Evolutionary conservation across 2,113 vertebrate genomes (phyloP).

Genomic region (Paradisaea rubra): DNA sequence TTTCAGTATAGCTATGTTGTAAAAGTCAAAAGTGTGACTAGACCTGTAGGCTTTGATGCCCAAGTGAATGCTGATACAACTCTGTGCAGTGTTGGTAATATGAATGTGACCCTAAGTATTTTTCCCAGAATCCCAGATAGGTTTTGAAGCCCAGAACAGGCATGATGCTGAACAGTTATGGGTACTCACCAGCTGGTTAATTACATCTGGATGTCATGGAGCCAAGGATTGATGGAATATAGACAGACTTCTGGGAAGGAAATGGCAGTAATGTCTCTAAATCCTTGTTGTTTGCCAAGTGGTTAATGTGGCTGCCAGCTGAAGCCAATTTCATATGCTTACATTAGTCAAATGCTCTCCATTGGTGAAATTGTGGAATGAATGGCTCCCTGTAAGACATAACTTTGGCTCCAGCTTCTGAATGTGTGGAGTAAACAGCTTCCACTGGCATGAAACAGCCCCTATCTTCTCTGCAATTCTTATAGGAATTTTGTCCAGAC

Average conservation of each 20-base stretch:
- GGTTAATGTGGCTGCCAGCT: neutral
- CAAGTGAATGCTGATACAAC: neutral
- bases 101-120: neutral
- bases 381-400: neutral
- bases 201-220: neutral
- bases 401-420: neutral
- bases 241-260: neutral
- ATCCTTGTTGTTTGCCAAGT: neutral
- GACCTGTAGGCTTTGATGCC: neutral
- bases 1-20: neutral
- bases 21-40: neutral
- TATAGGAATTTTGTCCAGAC: neutral
- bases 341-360: neutral
- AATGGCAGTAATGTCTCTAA: neutral
- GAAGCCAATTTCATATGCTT: neutral
- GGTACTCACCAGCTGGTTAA: neutral
- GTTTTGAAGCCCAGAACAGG: neutral
- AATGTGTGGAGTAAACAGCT: neutral
- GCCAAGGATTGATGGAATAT: neutral
- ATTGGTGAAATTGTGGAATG: neutral
- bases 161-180: neutral
- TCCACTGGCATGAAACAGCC: neutral
- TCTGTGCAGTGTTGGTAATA: neutral
- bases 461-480: neutral
- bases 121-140: neutral